These are phyloP conservation scores for Drosophila nasuta DNA, from an alignment of 1,140 invertebrate species.

Conservation along the genomic window DNA sequence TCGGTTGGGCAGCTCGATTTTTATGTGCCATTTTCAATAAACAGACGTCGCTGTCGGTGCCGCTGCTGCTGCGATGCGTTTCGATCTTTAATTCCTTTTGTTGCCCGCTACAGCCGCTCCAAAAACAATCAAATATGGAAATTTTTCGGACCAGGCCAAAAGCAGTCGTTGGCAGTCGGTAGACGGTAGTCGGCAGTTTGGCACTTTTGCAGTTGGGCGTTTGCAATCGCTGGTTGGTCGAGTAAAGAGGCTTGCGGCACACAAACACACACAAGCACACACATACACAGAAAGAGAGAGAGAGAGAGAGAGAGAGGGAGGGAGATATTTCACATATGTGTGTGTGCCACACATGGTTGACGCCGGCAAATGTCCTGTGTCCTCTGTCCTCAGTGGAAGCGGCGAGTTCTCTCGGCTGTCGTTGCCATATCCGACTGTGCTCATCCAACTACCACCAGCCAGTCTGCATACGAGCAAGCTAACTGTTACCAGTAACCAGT, in stretches of 20 bases:
- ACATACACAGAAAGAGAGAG: background rate
- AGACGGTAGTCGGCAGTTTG: background rate
- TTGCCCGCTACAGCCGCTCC: constrained; percentile 53
- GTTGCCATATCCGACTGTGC: constrained; percentile 49
- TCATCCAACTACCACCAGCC: background rate
- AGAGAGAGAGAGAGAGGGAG: no score
- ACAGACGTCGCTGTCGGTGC: constrained; percentile 41
- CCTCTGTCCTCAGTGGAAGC: constrained; percentile 1
- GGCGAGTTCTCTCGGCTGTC: constrained; percentile 13
- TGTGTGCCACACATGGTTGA: constrained; percentile 44
- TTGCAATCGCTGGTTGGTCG: background rate
- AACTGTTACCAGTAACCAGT: constrained; percentile 6
- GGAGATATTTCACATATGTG: background rate
- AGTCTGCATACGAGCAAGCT: no score
- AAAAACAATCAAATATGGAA: constrained; percentile 82
- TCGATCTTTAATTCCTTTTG: constrained; percentile 19
- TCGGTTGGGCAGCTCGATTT: constrained; percentile 54
- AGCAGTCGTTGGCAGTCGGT: constrained; percentile 11
- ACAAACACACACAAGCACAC: constrained; percentile 28
- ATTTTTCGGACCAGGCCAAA: constrained; percentile 51
- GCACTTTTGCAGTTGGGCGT: background rate
- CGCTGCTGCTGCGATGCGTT: background rate
- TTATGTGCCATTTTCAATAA: constrained; percentile 77
- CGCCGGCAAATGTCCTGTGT: constrained; percentile 26
- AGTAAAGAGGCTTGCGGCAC: constrained; percentile 27